A percentile compares a stretch with the other conserved stretches of the same genome.
Evolutionary conservation across 2,888 invertebrate species (phyloP).

Genomic region (Archaeoteleia sp.): DNA sequence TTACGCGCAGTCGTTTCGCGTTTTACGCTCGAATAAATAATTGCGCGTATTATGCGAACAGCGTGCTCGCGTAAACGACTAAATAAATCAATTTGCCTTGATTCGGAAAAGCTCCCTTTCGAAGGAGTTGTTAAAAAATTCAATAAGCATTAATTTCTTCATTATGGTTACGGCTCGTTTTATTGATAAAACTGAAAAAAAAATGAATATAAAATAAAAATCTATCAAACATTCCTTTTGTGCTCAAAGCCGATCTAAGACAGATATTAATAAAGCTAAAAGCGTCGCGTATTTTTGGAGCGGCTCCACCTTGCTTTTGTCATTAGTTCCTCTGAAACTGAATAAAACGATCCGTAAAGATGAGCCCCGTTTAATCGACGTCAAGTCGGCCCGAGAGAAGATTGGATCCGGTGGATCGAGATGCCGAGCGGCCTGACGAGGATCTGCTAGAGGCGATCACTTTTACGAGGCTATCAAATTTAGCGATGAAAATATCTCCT

Average conservation of each 20-base stretch:
- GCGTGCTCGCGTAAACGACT: conserved; percentile 1
- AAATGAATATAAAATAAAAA: too few relatives aligned
- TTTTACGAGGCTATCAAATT: conserved; percentile 67
- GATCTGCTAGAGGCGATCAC: conserved; percentile 44
- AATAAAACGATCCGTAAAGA: conserved; percentile 42
- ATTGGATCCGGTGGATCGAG: too few relatives aligned
- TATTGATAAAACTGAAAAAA: too few relatives aligned
- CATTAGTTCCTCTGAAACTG: conserved; percentile 55
- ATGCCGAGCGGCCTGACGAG: conserved; percentile 16
- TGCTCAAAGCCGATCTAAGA: too few relatives aligned
- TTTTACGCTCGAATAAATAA: conserved; percentile 23
- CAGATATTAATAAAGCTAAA: background rate
- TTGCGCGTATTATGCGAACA: conserved; percentile 15
- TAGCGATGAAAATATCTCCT: conserved; percentile 65
- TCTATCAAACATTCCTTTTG: too few relatives aligned
- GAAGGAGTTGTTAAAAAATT: too few relatives aligned
- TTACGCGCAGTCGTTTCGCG: conserved; percentile 5
- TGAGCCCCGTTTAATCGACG: conserved; percentile 62
- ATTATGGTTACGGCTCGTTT: too few relatives aligned
- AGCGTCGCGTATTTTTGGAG: background rate
- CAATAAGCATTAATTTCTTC: too few relatives aligned
- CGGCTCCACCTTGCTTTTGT: conserved; percentile 40
- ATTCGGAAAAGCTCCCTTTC: too few relatives aligned
- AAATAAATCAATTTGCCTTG: conserved; percentile 1
- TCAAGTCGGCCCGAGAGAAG: conserved; percentile 59